Evolutionary conservation across 1,140 invertebrate genomes (phyloP).

Genomic region (Antheraea mylitta): DNA sequence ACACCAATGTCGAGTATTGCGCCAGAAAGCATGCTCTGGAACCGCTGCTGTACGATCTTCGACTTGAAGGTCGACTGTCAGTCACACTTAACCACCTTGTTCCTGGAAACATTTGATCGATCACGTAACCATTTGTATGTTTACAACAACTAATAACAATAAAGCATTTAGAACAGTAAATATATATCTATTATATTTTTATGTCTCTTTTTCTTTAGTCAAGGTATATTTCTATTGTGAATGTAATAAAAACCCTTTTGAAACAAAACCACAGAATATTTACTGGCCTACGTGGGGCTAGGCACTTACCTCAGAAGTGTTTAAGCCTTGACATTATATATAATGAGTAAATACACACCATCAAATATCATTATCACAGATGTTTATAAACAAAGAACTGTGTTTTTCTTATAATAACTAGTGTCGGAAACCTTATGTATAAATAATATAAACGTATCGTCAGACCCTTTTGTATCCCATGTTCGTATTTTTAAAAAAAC

Average conservation of each 20-base stretch:
- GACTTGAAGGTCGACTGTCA: slow-evolving; percentile 19
- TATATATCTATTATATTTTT: not conserved
- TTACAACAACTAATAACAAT: slow-evolving; percentile 3
- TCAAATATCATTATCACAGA: not conserved
- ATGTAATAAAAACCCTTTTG: not conserved
- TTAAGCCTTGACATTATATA: slow-evolving; percentile 10
- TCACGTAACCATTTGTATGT: slow-evolving; percentile 26
- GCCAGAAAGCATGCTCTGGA: slow-evolving; percentile 38
- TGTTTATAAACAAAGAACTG: not conserved
- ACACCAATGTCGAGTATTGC: slow-evolving; percentile 33
- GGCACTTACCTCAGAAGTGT: slow-evolving; percentile 9
- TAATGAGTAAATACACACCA: slow-evolving; percentile 3
- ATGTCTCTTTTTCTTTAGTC: not conserved
- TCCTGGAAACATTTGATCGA: slow-evolving; percentile 29
- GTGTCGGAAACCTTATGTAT: not conserved
- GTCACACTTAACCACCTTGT: slow-evolving; percentile 17
- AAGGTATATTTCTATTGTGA: slow-evolving; percentile 1
- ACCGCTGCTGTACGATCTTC: slow-evolving; percentile 21
- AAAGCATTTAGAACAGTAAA: not conserved
- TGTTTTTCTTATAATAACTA: not conserved
- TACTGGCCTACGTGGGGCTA: slow-evolving; percentile 8
- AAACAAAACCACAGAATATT: slow-evolving; percentile 13
- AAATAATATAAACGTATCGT: not conserved
- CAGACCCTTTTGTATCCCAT: not conserved
- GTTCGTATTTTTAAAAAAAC: no score